phyloP scores from a whole-genome alignment of 1,140 invertebrate genomes.

The Micrasema minimum region DNA sequence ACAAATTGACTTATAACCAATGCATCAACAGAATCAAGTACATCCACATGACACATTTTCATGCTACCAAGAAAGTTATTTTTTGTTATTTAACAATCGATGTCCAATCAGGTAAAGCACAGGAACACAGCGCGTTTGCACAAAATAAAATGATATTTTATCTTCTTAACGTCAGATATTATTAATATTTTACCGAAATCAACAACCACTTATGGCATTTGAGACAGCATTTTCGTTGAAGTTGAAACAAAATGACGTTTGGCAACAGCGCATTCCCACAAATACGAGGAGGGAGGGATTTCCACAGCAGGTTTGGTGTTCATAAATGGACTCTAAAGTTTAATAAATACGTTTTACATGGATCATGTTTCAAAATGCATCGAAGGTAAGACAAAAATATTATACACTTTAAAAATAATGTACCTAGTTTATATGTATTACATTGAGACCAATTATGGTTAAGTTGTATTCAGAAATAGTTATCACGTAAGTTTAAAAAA shows the following conservation, averaged over 20 bases:
- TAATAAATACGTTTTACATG: not conserved
- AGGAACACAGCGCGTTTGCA: no score
- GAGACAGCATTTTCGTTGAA: conserved; percentile 31
- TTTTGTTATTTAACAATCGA: no score
- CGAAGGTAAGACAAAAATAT: no score
- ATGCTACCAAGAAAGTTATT: no score
- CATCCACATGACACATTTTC: conserved; percentile 1
- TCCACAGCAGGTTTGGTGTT: conserved; percentile 43
- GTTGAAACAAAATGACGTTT: conserved; percentile 34
- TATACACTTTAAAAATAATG: no score
- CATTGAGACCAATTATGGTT: no score
- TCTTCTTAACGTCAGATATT: no score
- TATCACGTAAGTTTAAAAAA: no score
- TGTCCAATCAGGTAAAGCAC: no score
- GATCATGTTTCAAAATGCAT: not conserved
- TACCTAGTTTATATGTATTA: no score
- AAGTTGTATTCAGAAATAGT: no score
- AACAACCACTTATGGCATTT: conserved; percentile 38
- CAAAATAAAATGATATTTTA: no score
- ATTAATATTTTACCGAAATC: conserved; percentile 26
- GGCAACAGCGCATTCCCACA: conserved; percentile 40
- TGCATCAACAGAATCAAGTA: conserved; percentile 17
- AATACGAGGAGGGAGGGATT: conserved; percentile 13
- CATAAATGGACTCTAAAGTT: conserved; percentile 30
- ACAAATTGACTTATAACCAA: conserved; percentile 3